These are phyloP conservation scores for Conger conger DNA, from an alignment of 2,113 vertebrate species.

Conservation along the genomic window DNA sequence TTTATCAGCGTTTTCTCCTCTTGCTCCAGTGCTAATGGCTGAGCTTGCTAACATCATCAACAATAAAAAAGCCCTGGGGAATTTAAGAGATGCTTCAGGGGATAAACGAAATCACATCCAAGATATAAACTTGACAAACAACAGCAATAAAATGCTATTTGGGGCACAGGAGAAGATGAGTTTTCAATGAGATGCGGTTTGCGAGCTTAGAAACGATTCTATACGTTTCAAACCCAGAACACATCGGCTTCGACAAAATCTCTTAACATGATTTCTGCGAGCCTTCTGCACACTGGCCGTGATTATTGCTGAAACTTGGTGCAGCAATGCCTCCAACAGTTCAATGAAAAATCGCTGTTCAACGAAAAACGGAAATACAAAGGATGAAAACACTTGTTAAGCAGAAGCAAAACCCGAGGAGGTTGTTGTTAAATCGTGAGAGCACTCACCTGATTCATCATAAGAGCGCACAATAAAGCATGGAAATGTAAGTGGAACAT, in stretches of 20 bases:
- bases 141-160: slow-evolving; percentile 2
- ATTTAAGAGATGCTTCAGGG: not conserved
- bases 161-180: not conserved
- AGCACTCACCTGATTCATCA: not conserved
- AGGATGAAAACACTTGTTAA: not conserved
- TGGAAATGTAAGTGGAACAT: too few relatives aligned
- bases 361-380: not conserved
- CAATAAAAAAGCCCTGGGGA: not conserved
- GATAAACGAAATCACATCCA: not conserved
- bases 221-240: not conserved
- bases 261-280: not conserved
- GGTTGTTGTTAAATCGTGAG: not conserved
- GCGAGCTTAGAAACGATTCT: not conserved
- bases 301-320: not conserved
- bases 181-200: not conserved
- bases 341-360: not conserved
- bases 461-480: too few relatives aligned
- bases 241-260: not conserved
- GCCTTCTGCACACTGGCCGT: not conserved
- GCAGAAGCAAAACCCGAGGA: not conserved
- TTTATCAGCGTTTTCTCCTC: not conserved
- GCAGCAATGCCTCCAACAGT: not conserved
- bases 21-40: not conserved
- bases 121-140: slow-evolving; percentile 1
- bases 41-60: not conserved